Conservation (phyloP, 2,888 invertebrate species). For the Silvanus unidentatus region DNA sequence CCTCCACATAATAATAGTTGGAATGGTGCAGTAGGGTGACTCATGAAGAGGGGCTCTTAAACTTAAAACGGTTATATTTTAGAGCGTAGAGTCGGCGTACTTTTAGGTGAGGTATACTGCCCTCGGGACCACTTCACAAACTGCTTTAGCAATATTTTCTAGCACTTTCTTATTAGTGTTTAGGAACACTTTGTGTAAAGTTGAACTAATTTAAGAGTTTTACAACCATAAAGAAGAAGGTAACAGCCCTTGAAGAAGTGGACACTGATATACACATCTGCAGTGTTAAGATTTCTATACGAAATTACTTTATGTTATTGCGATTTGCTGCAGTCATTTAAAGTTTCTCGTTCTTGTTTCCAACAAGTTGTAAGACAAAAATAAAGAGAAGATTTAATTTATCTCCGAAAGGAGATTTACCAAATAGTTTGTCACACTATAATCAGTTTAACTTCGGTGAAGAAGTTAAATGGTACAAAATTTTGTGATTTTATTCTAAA, state of each 20-base stretch:
- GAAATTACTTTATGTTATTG: constrained; percentile 4
- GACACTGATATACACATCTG: constrained; percentile 41
- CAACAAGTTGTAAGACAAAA: constrained; percentile 16
- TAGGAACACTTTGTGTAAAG: constrained; percentile 45
- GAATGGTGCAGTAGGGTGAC: constrained; percentile 20
- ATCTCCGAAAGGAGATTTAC: no score
- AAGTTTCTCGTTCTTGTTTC: constrained; percentile 34
- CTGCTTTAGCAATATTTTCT: constrained; percentile 40
- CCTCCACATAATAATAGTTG: constrained; percentile 9
- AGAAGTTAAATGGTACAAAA: no score
- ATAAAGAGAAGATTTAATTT: no score
- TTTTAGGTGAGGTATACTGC: constrained; percentile 35
- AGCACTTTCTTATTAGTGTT: constrained; percentile 46
- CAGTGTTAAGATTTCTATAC: constrained; percentile 26
- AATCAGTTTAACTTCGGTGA: no score
- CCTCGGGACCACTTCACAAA: constrained; percentile 38
- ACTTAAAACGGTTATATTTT: constrained; percentile 36
- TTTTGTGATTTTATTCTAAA: no score
- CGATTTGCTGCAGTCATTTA: constrained; percentile 21
- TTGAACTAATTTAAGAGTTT: constrained; percentile 48
- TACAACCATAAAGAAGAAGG: constrained; percentile 45
- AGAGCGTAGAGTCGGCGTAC: constrained; percentile 23
- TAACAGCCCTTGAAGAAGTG: constrained; percentile 45
- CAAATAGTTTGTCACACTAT: no score
- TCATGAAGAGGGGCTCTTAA: constrained; percentile 16